These are phyloP conservation scores for Megastigmus dorsalis DNA, from an alignment of 2,888 invertebrate species.

Conservation along the genomic window DNA sequence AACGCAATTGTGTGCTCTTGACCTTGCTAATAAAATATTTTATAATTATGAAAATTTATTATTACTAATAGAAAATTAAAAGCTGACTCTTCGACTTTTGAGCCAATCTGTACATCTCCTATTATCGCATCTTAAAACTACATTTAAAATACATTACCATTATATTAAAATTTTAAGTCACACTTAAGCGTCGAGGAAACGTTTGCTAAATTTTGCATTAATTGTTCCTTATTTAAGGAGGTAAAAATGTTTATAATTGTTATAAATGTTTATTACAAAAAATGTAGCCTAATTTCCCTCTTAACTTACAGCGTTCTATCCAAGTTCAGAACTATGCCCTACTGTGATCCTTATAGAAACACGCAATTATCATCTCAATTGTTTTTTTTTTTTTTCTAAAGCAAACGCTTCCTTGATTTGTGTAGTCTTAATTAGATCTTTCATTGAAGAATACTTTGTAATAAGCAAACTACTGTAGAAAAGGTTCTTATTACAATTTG, in stretches of 20 bases:
- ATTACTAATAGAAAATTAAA: slow-evolving; percentile 24
- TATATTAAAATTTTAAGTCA: slow-evolving; percentile 44
- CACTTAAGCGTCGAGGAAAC: slow-evolving; percentile 36
- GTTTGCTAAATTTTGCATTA: slow-evolving; percentile 1
- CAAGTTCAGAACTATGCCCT: slow-evolving; percentile 19
- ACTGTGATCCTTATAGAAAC: background rate
- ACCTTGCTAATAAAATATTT: slow-evolving; percentile 8
- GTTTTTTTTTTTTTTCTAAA: slow-evolving; percentile 23
- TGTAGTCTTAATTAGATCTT: slow-evolving; percentile 26
- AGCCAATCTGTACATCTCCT: slow-evolving; percentile 35
- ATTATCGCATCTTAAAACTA: slow-evolving; percentile 21
- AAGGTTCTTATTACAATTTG: slow-evolving; percentile 36
- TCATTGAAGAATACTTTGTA: slow-evolving; percentile 16
- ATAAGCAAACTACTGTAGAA: slow-evolving; percentile 27
- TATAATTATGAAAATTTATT: slow-evolving; percentile 9
- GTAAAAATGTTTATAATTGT: slow-evolving; percentile 27
- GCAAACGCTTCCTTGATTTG: slow-evolving; percentile 29
- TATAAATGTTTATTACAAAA: slow-evolving; percentile 17
- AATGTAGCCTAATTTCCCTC: slow-evolving; percentile 3
- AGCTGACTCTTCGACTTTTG: slow-evolving; percentile 9
- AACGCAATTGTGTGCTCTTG: slow-evolving; percentile 30
- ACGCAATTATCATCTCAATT: background rate
- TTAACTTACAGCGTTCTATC: slow-evolving; percentile 1
- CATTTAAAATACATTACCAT: slow-evolving; percentile 25
- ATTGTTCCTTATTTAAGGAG: background rate